Conservation (phyloP, 2,797 vertebrate genomes). For the Sternotherus odoratus region DNA sequence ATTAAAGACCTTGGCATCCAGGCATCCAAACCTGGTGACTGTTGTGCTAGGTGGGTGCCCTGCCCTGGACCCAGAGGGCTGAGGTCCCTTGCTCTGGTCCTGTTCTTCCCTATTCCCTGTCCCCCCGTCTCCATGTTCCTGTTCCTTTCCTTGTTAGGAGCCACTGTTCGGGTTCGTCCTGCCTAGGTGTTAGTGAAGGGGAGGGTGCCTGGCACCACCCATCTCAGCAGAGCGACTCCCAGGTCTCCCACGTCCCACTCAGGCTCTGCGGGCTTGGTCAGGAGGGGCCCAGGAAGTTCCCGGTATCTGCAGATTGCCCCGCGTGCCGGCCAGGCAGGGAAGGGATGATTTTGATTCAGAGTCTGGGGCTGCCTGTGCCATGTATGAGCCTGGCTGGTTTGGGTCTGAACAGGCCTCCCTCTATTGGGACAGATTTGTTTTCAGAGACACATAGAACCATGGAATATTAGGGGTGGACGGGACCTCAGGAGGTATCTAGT, state of each 20-base stretch:
- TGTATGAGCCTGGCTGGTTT: background rate
- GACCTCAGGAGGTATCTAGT: too few relatives aligned
- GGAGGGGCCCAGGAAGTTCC: background rate
- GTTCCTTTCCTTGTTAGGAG: background rate
- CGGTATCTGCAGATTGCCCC: background rate
- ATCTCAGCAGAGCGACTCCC: fast-evolving
- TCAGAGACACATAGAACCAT: too few relatives aligned
- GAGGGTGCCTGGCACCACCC: fast-evolving
- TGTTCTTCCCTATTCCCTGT: too few relatives aligned
- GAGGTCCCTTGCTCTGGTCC: fast-evolving
- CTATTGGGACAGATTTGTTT: too few relatives aligned
- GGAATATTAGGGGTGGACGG: too few relatives aligned
- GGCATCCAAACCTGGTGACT: constrained; percentile 19
- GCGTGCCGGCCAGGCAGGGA: background rate
- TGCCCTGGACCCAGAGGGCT: fast-evolving
- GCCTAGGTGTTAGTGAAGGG: fast-evolving
- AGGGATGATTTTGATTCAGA: background rate
- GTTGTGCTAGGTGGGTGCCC: constrained; percentile 3
- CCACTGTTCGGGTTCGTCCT: background rate
- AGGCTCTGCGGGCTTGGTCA: background rate
- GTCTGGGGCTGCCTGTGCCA: background rate
- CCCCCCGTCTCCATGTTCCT: too few relatives aligned
- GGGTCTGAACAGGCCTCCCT: too few relatives aligned
- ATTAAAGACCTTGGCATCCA: constrained; percentile 14
- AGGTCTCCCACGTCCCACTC: background rate